Conservation (phyloP, 2,113 vertebrate genomes). For the Hemichromis elongatus region DNA sequence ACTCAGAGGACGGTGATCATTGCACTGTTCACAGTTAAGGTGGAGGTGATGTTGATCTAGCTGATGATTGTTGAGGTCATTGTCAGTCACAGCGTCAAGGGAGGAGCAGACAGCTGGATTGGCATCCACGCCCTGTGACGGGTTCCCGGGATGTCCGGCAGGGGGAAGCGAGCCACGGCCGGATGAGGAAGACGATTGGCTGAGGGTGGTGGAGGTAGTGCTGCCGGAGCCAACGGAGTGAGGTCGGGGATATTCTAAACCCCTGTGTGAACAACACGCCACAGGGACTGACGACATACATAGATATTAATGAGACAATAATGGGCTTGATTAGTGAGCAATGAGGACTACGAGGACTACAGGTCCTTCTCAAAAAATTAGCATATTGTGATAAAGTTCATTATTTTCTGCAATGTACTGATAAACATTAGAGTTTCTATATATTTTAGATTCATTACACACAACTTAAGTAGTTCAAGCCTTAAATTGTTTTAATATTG, state of each 20-base stretch:
- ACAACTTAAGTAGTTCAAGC: too few species aligned
- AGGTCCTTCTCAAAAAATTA: too few species aligned
- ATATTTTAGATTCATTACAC: too few species aligned
- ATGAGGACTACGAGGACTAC: not conserved
- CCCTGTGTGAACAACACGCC: slow-evolving; percentile 67
- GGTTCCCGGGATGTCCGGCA: slow-evolving; percentile 45
- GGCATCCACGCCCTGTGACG: slow-evolving; percentile 13
- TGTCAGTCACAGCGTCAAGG: slow-evolving; percentile 52
- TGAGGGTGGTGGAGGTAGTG: slow-evolving; percentile 72
- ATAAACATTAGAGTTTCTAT: too few species aligned
- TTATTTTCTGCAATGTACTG: too few species aligned
- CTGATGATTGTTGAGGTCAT: slow-evolving; percentile 58
- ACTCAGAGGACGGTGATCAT: slow-evolving; percentile 54
- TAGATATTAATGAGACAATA: slow-evolving; percentile 29
- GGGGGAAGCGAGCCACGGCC: slow-evolving; percentile 72
- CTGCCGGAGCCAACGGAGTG: slow-evolving; percentile 73
- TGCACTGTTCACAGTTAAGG: slow-evolving; percentile 36
- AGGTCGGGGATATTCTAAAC: slow-evolving; percentile 60
- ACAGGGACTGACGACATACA: slow-evolving; percentile 69
- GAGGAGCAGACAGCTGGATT: slow-evolving; percentile 6
- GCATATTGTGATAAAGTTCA: too few species aligned
- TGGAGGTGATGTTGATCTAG: slow-evolving; percentile 44
- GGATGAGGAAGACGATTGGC: slow-evolving; percentile 75
- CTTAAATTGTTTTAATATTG: too few species aligned
- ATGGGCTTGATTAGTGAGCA: not conserved